phyloP scores from a whole-genome alignment of 2,888 invertebrate species.

The Netelia melanura region DNA sequence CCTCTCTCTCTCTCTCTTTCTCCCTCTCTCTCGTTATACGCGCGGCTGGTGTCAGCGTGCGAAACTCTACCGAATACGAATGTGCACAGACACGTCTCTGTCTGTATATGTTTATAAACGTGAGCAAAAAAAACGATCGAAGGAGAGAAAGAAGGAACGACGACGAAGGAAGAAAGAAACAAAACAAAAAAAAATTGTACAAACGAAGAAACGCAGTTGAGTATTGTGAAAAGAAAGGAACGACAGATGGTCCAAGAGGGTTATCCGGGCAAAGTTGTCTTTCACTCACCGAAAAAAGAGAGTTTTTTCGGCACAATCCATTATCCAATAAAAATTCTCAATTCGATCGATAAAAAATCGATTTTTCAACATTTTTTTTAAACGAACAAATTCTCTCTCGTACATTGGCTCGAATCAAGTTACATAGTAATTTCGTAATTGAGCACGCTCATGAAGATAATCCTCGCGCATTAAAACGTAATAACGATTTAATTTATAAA shows the following conservation, averaged over 20 bases:
- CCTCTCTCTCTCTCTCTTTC: slow-evolving; percentile 48
- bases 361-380: too few species aligned
- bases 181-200: slow-evolving; percentile 33
- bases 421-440: slow-evolving; percentile 26
- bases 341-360: too few species aligned
- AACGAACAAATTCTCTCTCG: background rate
- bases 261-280: slow-evolving; percentile 22
- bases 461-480: slow-evolving; percentile 5
- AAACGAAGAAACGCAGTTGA: slow-evolving; percentile 53
- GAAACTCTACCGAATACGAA: slow-evolving; percentile 66
- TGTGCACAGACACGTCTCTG: background rate
- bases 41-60: slow-evolving; percentile 67
- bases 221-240: slow-evolving; percentile 45
- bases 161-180: slow-evolving; percentile 1
- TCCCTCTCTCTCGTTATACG: slow-evolving; percentile 58
- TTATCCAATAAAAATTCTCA: background rate
- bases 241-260: slow-evolving; percentile 62
- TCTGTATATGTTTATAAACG: slow-evolving; percentile 21
- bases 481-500: slow-evolving; percentile 24
- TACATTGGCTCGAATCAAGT: slow-evolving; percentile 26
- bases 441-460: background rate
- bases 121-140: slow-evolving; percentile 52
- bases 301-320: background rate
- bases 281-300: slow-evolving; percentile 2
- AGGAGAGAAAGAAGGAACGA: slow-evolving; percentile 27